Evolutionary conservation across 1,140 invertebrate genomes (phyloP), one percentile per base, ranked within the genome.

Genomic region (Leptopilina clavipes): DNA sequence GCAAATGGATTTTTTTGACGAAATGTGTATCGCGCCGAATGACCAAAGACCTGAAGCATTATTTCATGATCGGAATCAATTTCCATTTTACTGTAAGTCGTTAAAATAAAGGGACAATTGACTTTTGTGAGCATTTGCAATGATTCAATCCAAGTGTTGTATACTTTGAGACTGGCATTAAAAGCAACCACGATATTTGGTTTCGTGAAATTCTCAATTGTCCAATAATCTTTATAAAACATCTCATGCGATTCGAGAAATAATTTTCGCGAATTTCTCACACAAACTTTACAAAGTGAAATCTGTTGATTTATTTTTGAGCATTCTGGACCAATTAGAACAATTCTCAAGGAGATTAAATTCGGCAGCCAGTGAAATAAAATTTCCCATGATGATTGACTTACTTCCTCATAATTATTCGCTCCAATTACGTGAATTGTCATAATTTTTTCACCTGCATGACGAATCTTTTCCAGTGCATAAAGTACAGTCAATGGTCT

Each of bases 391-490:
- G 54, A 40, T 8, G 17, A 3, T 10, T 45, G n/a, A 18, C 17
- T 14, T 48, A 44, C 25, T 14, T 25, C 72, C 11, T 76, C 70
- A 5, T 56, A 71, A 40, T 37, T 18, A 19, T 59, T 72, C 0
- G 70, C 48, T 12, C 75, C 70, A 22, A 76, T 31, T 3, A 76
- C 31, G 25, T 76, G 75, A 72, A 76, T 59, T 10, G n/a, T 76
- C 17, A 43, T 40, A 0, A 3, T 10, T 5, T 14, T 14, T 65
- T 65, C 25, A 2, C 44, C 25, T 2, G 45, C 12, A 43, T 9
- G 1, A 9, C 43, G 18, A 12, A 76, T 17, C 45, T 56, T 56
- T 72, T 72, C 12, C 70, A 76, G 18, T 2, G 75, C 70, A 44
- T 59, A 71, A 12, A 76, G 22, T 7, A 76, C 59, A 18, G 75